Base-by-base conservation (phyloP, 2,113 vertebrate species). In the Hippocampus comes region DNA sequence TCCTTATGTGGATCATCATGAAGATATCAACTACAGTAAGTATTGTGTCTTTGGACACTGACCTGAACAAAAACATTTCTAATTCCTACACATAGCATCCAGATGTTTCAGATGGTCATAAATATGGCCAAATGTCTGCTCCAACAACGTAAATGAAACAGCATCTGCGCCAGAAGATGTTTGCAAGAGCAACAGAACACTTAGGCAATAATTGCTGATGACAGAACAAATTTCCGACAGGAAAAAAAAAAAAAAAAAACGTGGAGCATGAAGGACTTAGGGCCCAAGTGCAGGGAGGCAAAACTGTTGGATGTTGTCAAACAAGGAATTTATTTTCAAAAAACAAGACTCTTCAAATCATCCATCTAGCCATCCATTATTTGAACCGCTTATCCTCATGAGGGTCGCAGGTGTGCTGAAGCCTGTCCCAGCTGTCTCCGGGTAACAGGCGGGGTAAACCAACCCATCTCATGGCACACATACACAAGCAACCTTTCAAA, bases 121-220 rank as follows among this genome's bases (percentile, higher is more conserved):
- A 48, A 66, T 48, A 66, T 25, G 15, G 9, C 5, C 12, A 48
- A 66, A 66, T 27, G 64, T 27, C n/a, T 18, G 64, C 42, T 66
- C n/a, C 27, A 48, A 66, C 23, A 48, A 27, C 42, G 43, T 15
- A n/a, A 66, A 66, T 66, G 27, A 66, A 66, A 66, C 23, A 17
- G 23, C 64, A 66, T 46, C 64, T 46, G 64, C 1, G 43, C n/a
- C 43, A 66, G 64, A 27, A 66, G 64, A 43, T 17, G n/a, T 66
- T 48, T 46, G n/a, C 15, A 66, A 48, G n/a, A 17, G 23, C 64
- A 66, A 66, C 64, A 48, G 17, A 25, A 46, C 43, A 27, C 46
- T 43, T 23, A 1, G 38, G 14, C 20, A 64, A 41, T 48, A 25
- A 46, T 25, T 48, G 64, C 64, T 25, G 43, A 15, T 18, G 42